Evolutionary conservation across 2,888 invertebrate species (phyloP).

Genomic region (Drosophila helvetica): DNA sequence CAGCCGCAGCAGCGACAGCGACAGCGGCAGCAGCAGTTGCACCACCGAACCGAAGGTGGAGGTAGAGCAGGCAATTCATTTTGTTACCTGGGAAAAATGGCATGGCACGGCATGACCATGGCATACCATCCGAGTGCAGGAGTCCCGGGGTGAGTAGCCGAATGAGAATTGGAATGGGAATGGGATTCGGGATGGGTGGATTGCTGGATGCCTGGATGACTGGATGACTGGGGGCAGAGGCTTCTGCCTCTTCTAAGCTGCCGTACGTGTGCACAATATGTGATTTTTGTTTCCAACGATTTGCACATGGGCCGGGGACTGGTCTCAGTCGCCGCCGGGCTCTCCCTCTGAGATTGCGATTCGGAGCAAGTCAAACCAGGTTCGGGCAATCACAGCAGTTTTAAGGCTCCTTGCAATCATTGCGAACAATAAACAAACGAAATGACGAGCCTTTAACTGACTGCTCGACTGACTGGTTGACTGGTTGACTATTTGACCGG

Average conservation of each 20-base stretch:
- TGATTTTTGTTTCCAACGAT: constrained; percentile 75
- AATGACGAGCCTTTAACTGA: constrained; percentile 79
- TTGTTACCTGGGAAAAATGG: constrained; percentile 75
- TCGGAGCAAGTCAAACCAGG: constrained; percentile 59
- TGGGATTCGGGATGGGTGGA: constrained; percentile 6
- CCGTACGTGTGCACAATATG: constrained; percentile 73
- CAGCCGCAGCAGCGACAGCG: constrained; percentile 58
- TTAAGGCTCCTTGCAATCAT: constrained; percentile 70
- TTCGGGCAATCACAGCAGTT: constrained; percentile 72
- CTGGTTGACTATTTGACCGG: constrained; percentile 8
- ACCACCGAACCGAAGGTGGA: constrained; percentile 8
- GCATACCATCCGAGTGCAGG: constrained; percentile 55
- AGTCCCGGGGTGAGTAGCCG: not conserved
- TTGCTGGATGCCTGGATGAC: constrained; percentile 4
- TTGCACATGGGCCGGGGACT: constrained; percentile 61
- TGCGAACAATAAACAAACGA: constrained; percentile 76
- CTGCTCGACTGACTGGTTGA: constrained; percentile 48
- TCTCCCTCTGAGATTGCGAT: constrained; percentile 35
- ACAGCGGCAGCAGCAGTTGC: constrained; percentile 25
- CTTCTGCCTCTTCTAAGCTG: constrained; percentile 50
- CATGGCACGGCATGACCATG: constrained; percentile 63
- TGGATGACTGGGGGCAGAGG: constrained; percentile 7
- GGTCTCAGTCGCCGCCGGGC: constrained; percentile 5
- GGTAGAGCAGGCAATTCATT: constrained; percentile 69
- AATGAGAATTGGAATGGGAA: not conserved